Evolutionary conservation across 2,113 vertebrate genomes (phyloP), one percentile per base, ranked within the genome.

Genomic region (Pogonocichla stellata): DNA sequence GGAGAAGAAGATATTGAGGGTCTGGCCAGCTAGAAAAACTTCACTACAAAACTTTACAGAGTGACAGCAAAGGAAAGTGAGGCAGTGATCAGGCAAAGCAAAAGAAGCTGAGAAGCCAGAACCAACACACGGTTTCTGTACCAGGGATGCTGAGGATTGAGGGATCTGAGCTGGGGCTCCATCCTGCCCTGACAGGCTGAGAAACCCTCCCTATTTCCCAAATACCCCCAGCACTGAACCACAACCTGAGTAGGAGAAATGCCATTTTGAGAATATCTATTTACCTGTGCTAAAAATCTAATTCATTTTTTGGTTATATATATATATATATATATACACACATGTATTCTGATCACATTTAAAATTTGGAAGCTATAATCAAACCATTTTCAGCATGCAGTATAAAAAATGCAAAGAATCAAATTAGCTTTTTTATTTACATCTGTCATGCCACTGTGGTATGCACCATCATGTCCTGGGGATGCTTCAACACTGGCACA

Each of bases 371-470:
- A 64, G 29, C 19, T 56, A 73, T 15, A 88, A 73, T 60, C 51
- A 70, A 91, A 88, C n/a, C 15, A 67, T 84, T 95, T 93, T 57
- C 72, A 84, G 60, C 26, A 50, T 54, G 17, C 38, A 75, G 42
- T 33, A 81, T 26, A 53, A 69, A 75, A 90, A 94, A 80, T 33
- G 43, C 25, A 64, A 47, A 50, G 20, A 82, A 75, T 47, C 36
- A 80, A 91, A 95, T 51, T 15, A 61, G 38, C 42, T 88, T 85
- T 85, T 95, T 67, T 87, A 74, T 88, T 86, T 73, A 78, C 90
- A 92, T 92, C 60, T 73, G 47, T 65, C 66, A 56, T 4, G 25
- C 53, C 62, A 75, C 48, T 36, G 42, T 61, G 14, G 33, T 79
- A 65, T 45, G 48, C 34, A 92, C n/a, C 62, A 90, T 45, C 56